phyloP scores from a whole-genome alignment of 2,113 vertebrate species.

The Romanogobio albipinnatus region DNA sequence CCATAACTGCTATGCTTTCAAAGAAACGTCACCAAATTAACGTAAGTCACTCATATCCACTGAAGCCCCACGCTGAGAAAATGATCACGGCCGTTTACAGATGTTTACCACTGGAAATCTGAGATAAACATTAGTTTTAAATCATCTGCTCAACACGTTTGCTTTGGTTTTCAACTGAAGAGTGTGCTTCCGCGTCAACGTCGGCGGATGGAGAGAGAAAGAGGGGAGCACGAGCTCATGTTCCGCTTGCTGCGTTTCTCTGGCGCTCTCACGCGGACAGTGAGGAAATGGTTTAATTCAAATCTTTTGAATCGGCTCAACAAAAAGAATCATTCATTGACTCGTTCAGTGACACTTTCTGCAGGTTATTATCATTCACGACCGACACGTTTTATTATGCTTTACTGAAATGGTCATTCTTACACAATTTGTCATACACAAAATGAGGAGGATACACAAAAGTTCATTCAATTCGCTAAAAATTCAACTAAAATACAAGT shows the following conservation, averaged over 20 bases:
- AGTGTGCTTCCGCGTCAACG: constrained; percentile 40
- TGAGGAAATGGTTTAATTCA: background rate
- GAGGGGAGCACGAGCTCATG: too few relatives aligned
- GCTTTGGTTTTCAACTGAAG: background rate
- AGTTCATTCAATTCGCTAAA: background rate
- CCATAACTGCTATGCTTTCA: constrained; percentile 46
- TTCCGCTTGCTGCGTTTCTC: background rate
- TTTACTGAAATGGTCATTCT: background rate
- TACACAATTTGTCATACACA: background rate
- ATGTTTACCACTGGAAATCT: background rate
- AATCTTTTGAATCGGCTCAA: background rate
- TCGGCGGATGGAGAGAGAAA: background rate
- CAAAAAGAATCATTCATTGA: background rate
- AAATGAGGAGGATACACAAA: too few relatives aligned
- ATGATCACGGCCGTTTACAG: background rate
- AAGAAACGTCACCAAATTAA: background rate
- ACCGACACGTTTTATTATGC: background rate
- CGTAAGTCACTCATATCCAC: background rate
- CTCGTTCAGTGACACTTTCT: background rate
- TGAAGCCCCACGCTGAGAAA: background rate
- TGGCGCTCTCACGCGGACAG: constrained; percentile 21
- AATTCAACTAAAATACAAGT: background rate
- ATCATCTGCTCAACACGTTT: background rate
- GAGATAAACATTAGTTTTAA: background rate
- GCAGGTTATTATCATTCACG: background rate